phyloP scores from a whole-genome alignment of 1,140 invertebrate genomes.

The Drosophila trapezifrons region DNA sequence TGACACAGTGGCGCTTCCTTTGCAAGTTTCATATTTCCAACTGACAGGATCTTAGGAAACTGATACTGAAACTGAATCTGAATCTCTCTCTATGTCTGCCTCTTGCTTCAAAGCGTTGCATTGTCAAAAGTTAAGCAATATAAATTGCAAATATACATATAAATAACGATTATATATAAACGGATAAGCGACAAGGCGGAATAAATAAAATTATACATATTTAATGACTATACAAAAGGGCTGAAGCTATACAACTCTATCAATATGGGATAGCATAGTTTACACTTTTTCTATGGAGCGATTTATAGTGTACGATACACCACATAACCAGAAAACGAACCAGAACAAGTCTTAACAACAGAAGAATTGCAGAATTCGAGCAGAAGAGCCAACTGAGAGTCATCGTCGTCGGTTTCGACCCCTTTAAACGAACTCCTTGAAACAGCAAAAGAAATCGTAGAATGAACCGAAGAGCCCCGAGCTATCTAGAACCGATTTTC shows the following conservation, averaged over 20 bases:
- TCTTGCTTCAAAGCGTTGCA: conserved; percentile 78
- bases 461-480: conserved; percentile 12
- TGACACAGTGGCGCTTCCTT: conserved; percentile 76
- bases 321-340: conserved; percentile 34
- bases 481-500: conserved; percentile 64
- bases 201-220: conserved; percentile 70
- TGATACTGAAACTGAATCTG: conserved; percentile 35
- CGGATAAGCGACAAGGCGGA: conserved; percentile 7
- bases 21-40: conserved; percentile 77
- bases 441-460: neutral
- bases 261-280: conserved; percentile 80
- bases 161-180: conserved; percentile 41
- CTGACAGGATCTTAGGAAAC: conserved; percentile 17
- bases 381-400: conserved; percentile 34
- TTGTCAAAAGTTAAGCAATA: conserved; percentile 78
- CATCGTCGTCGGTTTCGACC: conserved; percentile 59
- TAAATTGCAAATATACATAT: conserved; percentile 72
- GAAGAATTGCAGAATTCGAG: conserved; percentile 21
- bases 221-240: conserved; percentile 71
- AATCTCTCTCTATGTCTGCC: conserved; percentile 62
- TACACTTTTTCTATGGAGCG: conserved; percentile 82
- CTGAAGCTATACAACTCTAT: conserved; percentile 68
- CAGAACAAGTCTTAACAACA: conserved; percentile 36
- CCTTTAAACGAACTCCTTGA: conserved; percentile 24
- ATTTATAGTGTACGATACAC: conserved; percentile 75